Base-by-base conservation (phyloP, 2,113 vertebrate genomes). In the Callithrix jacchus region DNA sequence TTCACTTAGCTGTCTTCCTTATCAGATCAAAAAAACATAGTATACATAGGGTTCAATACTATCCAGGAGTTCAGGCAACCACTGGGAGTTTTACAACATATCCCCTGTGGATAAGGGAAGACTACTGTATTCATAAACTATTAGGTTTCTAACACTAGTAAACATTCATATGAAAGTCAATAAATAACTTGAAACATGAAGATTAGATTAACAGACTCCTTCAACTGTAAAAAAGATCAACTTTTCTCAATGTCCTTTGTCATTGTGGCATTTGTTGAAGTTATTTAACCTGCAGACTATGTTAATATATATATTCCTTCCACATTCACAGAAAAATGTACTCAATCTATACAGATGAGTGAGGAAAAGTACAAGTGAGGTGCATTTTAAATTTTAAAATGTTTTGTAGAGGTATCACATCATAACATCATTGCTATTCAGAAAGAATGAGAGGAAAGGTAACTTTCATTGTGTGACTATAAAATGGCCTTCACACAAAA, bases 331-430 rank as follows among this genome's bases (percentile, higher is more conserved):
- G 35, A 95, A 71, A 23, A 66, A 66, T 32, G 76, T 92, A 80
- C 9, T 93, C 35, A 49, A 84, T 76, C 8, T 89, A 5, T 49
- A 73, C 2, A 45, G 80, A 71, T 5, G 56, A 76, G 14, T 35
- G 61, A 30, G 32, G 68, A 11, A 82, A 87, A 91, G 37, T 82
- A 58, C 27, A 94, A 66, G 32, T 21, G 73, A 47, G 8, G 32
- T 58, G 68, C 8, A 83, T 77, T 91, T 81, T 81, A 66, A 87
- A 81, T 47, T 74, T 91, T 74, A 74, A 94, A 94, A 87, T 45
- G n/a, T 71, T 94, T 47, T 91, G 10, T 74, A 81, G 12, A 40
- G 17, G 25, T 68, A 30, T 58, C 66, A 91, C 30, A 58, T 35
- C 21, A 49, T 35, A 84, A 79, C 58, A 52, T 37, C 70, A 86